Conservation (phyloP, 2,797 vertebrate genomes). For the Jordanella pulchra region DNA sequence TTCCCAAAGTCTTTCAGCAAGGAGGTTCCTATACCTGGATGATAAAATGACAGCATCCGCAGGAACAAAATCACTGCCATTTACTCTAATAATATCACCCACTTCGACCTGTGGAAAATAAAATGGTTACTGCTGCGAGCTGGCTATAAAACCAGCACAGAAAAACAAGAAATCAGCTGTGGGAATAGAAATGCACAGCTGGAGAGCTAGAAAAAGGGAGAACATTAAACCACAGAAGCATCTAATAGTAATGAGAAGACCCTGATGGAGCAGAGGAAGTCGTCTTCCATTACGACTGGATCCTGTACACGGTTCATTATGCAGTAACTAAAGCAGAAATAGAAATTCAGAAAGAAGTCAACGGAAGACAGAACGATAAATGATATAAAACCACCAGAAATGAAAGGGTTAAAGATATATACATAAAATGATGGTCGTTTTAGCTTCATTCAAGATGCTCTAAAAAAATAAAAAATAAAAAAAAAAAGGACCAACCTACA, state of each 20-base stretch:
- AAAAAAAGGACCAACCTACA: conserved; percentile 16
- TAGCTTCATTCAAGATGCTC: conserved; percentile 3
- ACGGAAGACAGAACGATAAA: background rate
- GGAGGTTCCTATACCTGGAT: conserved; percentile 92
- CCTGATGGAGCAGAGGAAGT: conserved; percentile 22
- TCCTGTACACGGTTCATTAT: conserved; percentile 8
- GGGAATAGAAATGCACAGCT: conserved; percentile 28
- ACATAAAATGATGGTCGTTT: background rate
- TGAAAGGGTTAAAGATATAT: background rate
- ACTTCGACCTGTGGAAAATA: conserved; percentile 93
- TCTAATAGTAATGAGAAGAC: conserved; percentile 16
- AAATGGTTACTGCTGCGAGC: conserved; percentile 85
- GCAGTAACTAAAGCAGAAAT: background rate
- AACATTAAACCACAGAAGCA: conserved; percentile 9
- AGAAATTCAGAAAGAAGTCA: too few species aligned
- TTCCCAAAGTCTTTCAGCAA: conserved; percentile 82
- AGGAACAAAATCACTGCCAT: conserved; percentile 95
- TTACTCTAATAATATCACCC: conserved; percentile 98
- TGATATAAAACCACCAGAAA: background rate
- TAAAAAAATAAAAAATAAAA: too few species aligned
- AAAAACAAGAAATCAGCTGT: conserved; percentile 16
- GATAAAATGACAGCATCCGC: conserved; percentile 96
- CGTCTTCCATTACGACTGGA: conserved; percentile 23
- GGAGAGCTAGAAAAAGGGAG: conserved; percentile 14
- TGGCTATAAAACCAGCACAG: conserved; percentile 36